Percentiles rank a stretch among this genome's conserved stretches.
These are phyloP conservation scores for Dolichoris vasculosae DNA, from an alignment of 1,140 invertebrate species.

Conservation along the genomic window DNA sequence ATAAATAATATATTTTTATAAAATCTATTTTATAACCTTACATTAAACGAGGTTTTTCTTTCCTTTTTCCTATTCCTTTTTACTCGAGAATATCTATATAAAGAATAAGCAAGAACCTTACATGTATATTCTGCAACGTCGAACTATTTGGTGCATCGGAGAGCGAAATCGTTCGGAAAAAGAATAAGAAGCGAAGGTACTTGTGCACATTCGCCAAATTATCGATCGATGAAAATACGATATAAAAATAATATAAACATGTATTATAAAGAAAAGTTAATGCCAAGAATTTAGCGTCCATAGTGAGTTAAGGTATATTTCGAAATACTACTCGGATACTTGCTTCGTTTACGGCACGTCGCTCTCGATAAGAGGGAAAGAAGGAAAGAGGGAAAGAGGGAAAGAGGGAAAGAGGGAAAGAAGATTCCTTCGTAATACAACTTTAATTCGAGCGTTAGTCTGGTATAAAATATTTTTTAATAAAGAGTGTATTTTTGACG, in stretches of 20 bases:
- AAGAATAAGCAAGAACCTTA: no score
- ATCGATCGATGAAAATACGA: constrained; percentile 1
- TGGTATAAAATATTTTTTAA: background rate
- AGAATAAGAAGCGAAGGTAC: background rate
- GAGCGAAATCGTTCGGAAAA: background rate
- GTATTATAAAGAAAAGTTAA: background rate
- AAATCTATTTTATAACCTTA: no score
- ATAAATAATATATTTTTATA: no score
- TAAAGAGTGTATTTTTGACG: background rate
- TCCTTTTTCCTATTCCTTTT: no score
- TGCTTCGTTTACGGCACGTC: background rate
- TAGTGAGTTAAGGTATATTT: background rate
- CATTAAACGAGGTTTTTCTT: no score
- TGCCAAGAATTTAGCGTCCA: background rate
- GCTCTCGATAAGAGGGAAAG: background rate
- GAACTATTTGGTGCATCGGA: background rate
- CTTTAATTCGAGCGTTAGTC: background rate
- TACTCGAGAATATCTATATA: no score
- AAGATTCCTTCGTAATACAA: no score
- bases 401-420: background rate
- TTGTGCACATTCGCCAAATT: background rate
- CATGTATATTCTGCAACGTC: no score
- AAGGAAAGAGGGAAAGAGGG: background rate
- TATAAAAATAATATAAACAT: background rate
- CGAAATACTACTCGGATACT: background rate